Evolutionary conservation across 2,888 invertebrate genomes (phyloP).

Genomic region (Eupelmus urozonus): DNA sequence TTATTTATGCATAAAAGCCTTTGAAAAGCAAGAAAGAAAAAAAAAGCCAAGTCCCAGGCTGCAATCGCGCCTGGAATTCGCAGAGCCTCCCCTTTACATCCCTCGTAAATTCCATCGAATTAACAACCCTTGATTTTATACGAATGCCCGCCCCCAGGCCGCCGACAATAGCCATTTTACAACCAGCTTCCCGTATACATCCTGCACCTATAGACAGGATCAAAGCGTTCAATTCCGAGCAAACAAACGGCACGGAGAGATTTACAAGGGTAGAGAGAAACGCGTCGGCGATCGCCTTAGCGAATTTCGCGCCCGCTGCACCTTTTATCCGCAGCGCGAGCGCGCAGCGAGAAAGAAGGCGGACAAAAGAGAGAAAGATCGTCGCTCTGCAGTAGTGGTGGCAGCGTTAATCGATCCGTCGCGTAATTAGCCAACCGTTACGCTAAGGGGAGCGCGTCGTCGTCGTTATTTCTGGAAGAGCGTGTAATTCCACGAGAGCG

Average conservation of each 20-base stretch:
- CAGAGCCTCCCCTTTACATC: neutral
- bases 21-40: neutral
- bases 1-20: no score
- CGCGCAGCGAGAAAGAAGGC: neutral
- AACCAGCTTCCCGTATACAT: no score
- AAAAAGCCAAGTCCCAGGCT: no score
- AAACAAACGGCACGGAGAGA: neutral
- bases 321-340: neutral
- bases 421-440: slow-evolving; percentile 56
- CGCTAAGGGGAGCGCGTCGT: slow-evolving; percentile 15
- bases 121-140: slow-evolving; percentile 6
- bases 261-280: neutral
- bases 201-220: no score
- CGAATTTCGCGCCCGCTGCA: neutral
- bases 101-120: neutral
- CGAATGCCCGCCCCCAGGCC: no score
- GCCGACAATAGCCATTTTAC: neutral
- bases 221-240: neutral
- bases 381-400: neutral
- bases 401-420: slow-evolving; percentile 52
- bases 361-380: neutral
- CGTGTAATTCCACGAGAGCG: slow-evolving; percentile 56
- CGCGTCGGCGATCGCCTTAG: neutral
- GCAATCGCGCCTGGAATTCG: no score
- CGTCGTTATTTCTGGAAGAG: slow-evolving; percentile 58